Percentiles rank a stretch among this genome's conserved stretches.
Evolutionary conservation across 2,888 invertebrate species (phyloP).

Genomic region (Lasioglossum morio): DNA sequence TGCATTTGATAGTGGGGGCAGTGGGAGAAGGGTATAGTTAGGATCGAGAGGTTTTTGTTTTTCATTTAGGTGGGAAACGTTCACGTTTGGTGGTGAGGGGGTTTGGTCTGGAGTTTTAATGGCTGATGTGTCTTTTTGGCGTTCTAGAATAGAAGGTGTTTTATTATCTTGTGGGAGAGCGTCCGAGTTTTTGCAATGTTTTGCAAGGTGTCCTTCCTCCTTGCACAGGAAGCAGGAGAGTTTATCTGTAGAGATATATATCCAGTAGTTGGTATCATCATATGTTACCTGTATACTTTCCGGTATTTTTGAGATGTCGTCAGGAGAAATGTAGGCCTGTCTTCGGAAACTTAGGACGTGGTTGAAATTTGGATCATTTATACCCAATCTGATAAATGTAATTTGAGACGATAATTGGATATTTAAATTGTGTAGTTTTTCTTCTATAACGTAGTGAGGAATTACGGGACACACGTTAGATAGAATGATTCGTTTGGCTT

Average conservation of each 20-base stretch:
- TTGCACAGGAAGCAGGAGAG: background rate
- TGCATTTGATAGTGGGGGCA: too few species aligned
- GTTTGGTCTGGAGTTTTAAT: too few species aligned
- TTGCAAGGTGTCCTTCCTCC: background rate
- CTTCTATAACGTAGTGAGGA: background rate
- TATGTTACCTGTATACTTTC: background rate
- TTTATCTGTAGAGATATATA: background rate
- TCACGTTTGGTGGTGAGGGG: too few species aligned
- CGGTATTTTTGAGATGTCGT: background rate
- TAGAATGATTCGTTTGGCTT: background rate
- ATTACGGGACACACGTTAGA: background rate
- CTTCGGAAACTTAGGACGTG: background rate
- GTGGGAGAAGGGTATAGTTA: too few species aligned
- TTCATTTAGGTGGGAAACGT: too few species aligned
- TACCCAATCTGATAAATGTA: background rate
- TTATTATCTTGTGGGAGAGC: background rate
- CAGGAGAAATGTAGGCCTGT: background rate
- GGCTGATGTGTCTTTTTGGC: background rate
- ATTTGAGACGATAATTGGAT: background rate
- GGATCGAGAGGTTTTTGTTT: too few species aligned
- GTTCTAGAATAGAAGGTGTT: background rate
- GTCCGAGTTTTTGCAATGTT: too few species aligned
- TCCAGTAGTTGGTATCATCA: background rate
- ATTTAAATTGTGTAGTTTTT: background rate
- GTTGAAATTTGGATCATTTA: background rate